Conservation (phyloP, 2,888 invertebrate genomes). For the Philereme transversata region DNA sequence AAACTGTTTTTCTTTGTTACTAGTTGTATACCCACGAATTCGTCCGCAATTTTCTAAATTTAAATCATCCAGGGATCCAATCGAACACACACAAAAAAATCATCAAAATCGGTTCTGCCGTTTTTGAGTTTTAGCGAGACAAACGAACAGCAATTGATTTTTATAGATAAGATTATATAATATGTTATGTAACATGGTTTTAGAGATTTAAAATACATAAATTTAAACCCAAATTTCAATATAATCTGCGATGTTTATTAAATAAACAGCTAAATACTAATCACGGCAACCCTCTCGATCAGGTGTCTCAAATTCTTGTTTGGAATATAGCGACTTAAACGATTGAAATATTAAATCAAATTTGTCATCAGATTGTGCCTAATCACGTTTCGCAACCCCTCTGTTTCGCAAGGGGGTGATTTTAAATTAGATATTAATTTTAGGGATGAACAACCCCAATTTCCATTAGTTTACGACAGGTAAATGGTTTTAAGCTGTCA, state of each 20-base stretch:
- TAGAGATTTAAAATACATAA: neutral
- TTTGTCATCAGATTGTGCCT: constrained; percentile 57
- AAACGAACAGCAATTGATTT: no score
- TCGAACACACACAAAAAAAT: no score
- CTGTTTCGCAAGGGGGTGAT: constrained; percentile 49
- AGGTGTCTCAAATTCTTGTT: constrained; percentile 26
- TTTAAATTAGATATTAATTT: constrained; percentile 79
- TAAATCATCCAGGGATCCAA: no score
- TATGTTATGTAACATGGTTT: no score
- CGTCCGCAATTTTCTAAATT: no score
- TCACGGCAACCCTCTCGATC: constrained; percentile 10
- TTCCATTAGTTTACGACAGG: constrained; percentile 41
- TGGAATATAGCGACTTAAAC: constrained; percentile 39
- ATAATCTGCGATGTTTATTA: constrained; percentile 9
- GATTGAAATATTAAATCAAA: constrained; percentile 62
- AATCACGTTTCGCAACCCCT: constrained; percentile 50
- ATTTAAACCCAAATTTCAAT: neutral
- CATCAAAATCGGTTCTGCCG: no score
- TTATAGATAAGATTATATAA: no score
- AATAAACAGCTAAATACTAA: constrained; percentile 10
- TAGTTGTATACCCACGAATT: no score
- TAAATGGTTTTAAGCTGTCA: constrained; percentile 41
- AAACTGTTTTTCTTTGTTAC: no score
- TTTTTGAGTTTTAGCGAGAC: no score
- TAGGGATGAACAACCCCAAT: constrained; percentile 62